Evolutionary conservation across 2,797 vertebrate species (phyloP).

Genomic region (Sebastes nivosus): DNA sequence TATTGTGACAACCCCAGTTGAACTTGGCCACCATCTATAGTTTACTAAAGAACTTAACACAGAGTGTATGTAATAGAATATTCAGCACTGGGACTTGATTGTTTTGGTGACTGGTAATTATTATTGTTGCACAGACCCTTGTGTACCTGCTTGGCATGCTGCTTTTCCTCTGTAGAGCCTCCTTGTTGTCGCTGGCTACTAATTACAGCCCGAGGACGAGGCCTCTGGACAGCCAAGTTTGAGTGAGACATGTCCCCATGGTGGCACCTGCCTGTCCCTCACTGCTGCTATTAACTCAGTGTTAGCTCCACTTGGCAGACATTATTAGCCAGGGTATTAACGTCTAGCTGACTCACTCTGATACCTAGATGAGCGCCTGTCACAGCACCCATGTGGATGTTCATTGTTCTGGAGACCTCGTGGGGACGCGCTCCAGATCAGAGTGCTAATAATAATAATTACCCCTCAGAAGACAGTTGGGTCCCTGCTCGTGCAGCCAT

Average conservation of each 20-base stretch:
- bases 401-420: constrained; percentile 52
- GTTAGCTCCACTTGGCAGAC: constrained; percentile 80
- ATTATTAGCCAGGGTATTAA: constrained; percentile 83
- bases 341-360: constrained; percentile 82
- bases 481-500: constrained; percentile 51
- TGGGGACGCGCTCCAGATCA: constrained; percentile 48
- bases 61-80: constrained; percentile 75
- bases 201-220: constrained; percentile 80
- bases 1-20: neutral
- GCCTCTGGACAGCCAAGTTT: constrained; percentile 58
- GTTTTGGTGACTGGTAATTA: constrained; percentile 81
- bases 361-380: constrained; percentile 80
- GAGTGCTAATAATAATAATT: constrained; percentile 81
- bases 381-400: constrained; percentile 82
- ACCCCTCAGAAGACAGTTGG: constrained; percentile 51
- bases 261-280: constrained; percentile 60
- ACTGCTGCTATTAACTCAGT: constrained; percentile 64
- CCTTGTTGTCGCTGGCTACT: constrained; percentile 83
- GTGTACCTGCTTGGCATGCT: constrained; percentile 68
- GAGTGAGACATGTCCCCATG: constrained; percentile 49
- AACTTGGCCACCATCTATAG: neutral
- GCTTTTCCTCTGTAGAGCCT: constrained; percentile 67
- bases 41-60: neutral
- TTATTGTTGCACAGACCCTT: constrained; percentile 68
- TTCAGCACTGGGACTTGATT: constrained; percentile 62